Base-by-base conservation (phyloP, 2,113 vertebrate species). In the Australoheros scitulus region DNA sequence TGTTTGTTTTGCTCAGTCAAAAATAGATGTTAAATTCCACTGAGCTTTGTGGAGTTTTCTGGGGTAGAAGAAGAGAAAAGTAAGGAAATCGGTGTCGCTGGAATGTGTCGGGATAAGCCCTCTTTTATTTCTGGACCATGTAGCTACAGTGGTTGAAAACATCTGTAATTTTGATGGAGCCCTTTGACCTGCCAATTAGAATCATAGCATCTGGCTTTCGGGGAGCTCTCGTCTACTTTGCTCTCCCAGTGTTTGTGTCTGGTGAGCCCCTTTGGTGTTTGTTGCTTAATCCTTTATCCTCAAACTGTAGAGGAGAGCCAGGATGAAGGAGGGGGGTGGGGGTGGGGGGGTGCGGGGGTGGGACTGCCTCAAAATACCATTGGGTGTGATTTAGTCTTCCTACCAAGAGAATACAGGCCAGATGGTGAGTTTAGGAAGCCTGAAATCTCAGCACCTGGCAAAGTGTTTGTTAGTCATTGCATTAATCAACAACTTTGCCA, bases 391-490 rank as follows among this genome's bases (percentile, higher is more conserved):
- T 86, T 81, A 90, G 80, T 91, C 77, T 68, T 84, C 60, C 77
- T 83, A 86, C 77, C 87, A 57, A 43, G 92, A 90, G 88, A 89
- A 72, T 77, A 4, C 14, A 7, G 85, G 78, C 87, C 93, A 94
- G 92, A 94, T 93, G 91, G 92, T 83, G 87, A 87, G 72, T 91
- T 90, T 90, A 88, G 84, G 90, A 92, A 82, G 91, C 76, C 82
- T 86, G 83, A 87, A 91, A 89, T 86, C 83, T 86, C 88, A 90
- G 85, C 89, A 92, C 91, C 90, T 93, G 91, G 91, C 87, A 90
- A 83, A 88, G 79, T 80, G 86, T 90, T 87, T 88, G 80, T 90
- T 77, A 89, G 86, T 91, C 89, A 87, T 81, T 84, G 79, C 89
- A 90, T 92, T 94, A 88, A 92, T 92, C 87, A 92, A 88, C 82